Percentiles rank a stretch among this genome's conserved stretches.
Evolutionary conservation across 2,113 vertebrate species (phyloP).

Genomic region (Helogale parvula): DNA sequence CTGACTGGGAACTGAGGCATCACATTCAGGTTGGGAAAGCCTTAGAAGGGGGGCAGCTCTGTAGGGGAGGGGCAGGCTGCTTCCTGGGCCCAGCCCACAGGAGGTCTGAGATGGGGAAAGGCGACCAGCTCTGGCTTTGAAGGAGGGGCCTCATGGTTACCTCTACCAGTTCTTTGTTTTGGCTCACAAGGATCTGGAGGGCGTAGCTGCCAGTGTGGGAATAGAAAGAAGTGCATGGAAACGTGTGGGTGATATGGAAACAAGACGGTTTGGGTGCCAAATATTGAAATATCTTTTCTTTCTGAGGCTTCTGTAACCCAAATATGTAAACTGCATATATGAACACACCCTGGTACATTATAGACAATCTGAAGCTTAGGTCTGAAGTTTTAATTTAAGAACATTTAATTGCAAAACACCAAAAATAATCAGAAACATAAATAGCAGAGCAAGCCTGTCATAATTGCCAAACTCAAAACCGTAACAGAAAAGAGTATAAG

Average conservation of each 20-base stretch:
- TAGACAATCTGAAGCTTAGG: conserved; percentile 24
- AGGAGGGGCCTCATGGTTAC: background rate
- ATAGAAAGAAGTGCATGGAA: background rate
- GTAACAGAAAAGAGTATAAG: background rate
- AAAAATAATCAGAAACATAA: conserved; percentile 67
- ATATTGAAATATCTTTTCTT: conserved; percentile 28
- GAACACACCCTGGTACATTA: background rate
- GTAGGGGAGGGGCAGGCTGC: background rate
- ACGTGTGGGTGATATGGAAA: conserved; percentile 3
- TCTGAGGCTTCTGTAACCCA: conserved; percentile 41
- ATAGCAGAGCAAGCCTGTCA: conserved; percentile 34
- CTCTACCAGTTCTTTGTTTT: background rate
- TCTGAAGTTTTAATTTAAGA: conserved; percentile 69
- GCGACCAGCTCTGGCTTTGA: background rate
- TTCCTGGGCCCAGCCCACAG: fast-evolving
- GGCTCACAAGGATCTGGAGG: conserved; percentile 3
- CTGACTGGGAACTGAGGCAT: background rate
- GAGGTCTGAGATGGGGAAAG: background rate
- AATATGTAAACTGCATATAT: conserved; percentile 29
- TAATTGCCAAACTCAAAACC: background rate
- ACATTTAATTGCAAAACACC: conserved; percentile 59
- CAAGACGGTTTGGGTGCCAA: conserved; percentile 5
- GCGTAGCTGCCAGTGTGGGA: background rate
- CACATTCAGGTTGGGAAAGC: background rate
- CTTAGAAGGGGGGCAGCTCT: background rate